Percentiles rank a stretch among this genome's conserved stretches.
phyloP scores from a whole-genome alignment of 1,140 invertebrate species.

The Sycophila sp. region DNA sequence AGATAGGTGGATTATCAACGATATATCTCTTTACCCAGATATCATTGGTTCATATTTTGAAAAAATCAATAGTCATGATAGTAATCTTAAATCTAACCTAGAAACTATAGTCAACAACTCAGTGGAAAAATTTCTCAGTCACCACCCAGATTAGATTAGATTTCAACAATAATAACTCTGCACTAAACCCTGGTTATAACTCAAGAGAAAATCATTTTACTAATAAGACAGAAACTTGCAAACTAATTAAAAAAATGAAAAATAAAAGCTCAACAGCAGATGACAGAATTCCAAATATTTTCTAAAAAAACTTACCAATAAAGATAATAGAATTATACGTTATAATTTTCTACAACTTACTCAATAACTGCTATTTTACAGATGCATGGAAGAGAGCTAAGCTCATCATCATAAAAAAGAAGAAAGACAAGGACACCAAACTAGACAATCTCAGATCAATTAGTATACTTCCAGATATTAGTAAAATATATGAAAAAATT shows the following conservation, averaged over 20 bases:
- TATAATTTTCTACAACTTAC: slow-evolving; percentile 36
- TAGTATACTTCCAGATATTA: slow-evolving; percentile 34
- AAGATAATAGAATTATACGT: slow-evolving; percentile 23
- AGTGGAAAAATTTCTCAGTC: too few relatives aligned
- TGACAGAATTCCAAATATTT: slow-evolving; percentile 36
- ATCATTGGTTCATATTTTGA: background rate
- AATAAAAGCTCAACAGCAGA: slow-evolving; percentile 31
- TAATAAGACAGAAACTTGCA: background rate
- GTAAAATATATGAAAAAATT: slow-evolving; percentile 43
- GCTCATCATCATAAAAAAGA: slow-evolving; percentile 35
- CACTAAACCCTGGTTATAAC: background rate
- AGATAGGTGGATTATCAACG: background rate
- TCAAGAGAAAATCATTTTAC: background rate
- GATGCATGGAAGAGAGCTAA: slow-evolving; percentile 29
- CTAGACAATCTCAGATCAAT: slow-evolving; percentile 14
- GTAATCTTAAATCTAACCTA: background rate
- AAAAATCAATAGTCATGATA: background rate
- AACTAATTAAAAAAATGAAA: slow-evolving; percentile 33
- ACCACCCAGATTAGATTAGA: too few relatives aligned
- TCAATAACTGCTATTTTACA: slow-evolving; percentile 39
- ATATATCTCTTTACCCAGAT: background rate
- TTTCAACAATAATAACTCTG: background rate
- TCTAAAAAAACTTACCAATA: slow-evolving; percentile 24
- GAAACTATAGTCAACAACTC: background rate
- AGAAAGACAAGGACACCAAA: slow-evolving; percentile 6